Conservation (phyloP, 1,140 invertebrate genomes). For the Holotrichia oblita region DNA sequence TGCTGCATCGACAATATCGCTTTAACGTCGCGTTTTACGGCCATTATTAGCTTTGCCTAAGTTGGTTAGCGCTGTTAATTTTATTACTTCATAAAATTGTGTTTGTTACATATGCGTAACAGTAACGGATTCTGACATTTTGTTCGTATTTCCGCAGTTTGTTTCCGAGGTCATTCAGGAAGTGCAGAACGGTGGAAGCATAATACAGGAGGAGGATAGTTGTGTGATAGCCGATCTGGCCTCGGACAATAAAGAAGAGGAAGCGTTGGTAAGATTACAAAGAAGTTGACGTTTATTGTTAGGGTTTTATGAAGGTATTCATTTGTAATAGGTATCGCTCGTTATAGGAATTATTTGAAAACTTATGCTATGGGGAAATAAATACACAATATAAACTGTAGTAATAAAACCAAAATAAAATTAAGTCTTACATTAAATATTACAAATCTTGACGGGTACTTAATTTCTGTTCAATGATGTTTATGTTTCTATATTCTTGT, state of each 20-base stretch:
- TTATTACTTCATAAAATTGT: background rate
- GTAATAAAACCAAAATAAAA: too few relatives aligned
- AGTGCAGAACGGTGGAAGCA: slow-evolving; percentile 59
- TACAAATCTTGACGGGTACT: too few relatives aligned
- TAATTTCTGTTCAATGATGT: too few relatives aligned
- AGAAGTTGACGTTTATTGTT: too few relatives aligned
- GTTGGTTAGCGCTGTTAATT: background rate
- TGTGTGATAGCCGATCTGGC: slow-evolving; percentile 58
- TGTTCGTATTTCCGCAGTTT: slow-evolving; percentile 47
- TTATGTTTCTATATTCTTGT: too few relatives aligned
- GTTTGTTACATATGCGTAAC: background rate
- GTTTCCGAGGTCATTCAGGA: slow-evolving; percentile 53
- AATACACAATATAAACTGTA: too few relatives aligned
- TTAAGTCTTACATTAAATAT: too few relatives aligned
- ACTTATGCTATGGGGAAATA: too few relatives aligned
- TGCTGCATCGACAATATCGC: background rate
- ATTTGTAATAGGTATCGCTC: too few relatives aligned
- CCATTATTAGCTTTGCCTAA: background rate
- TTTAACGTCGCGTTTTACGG: background rate
- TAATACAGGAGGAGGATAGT: slow-evolving; percentile 58
- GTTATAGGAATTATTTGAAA: too few relatives aligned
- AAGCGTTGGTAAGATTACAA: slow-evolving; percentile 44
- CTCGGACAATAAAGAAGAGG: slow-evolving; percentile 60
- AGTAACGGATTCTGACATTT: background rate
- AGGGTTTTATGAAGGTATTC: too few relatives aligned